Conservation (phyloP, 2,888 invertebrate genomes). For the Unio pictorum region DNA sequence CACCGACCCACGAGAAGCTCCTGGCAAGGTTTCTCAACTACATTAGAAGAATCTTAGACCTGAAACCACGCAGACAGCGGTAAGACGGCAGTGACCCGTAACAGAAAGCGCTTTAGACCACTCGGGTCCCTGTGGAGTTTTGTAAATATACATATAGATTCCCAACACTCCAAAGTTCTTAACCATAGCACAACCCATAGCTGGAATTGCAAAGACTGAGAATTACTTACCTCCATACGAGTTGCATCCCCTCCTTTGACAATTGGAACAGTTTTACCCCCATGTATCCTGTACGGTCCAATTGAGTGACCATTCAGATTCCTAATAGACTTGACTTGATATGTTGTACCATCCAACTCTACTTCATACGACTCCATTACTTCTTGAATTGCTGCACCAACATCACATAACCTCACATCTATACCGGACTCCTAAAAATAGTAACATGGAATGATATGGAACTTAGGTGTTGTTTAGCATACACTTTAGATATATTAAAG, state of each 20-base stretch:
- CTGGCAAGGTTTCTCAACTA: no score
- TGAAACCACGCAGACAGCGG: no score
- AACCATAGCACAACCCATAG: no score
- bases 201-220: no score
- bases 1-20: no score
- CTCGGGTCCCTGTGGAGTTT: no score
- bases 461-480: background rate
- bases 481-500: background rate
- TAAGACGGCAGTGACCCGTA: no score
- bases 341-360: slow-evolving; percentile 95
- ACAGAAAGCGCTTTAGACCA: no score
- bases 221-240: slow-evolving; percentile 84
- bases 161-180: no score
- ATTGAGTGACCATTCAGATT: slow-evolving; percentile 99
- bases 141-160: no score
- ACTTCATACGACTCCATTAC: slow-evolving; percentile 99
- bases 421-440: slow-evolving; percentile 85
- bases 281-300: slow-evolving; percentile 91
- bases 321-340: slow-evolving; percentile 95
- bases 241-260: slow-evolving; percentile 98
- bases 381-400: slow-evolving; percentile 96
- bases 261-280: slow-evolving; percentile 99
- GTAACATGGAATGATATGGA: background rate
- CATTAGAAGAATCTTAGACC: no score
- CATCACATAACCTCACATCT: slow-evolving; percentile 96